Conservation (phyloP, 2,113 vertebrate genomes). For the Centropus unirufus region DNA sequence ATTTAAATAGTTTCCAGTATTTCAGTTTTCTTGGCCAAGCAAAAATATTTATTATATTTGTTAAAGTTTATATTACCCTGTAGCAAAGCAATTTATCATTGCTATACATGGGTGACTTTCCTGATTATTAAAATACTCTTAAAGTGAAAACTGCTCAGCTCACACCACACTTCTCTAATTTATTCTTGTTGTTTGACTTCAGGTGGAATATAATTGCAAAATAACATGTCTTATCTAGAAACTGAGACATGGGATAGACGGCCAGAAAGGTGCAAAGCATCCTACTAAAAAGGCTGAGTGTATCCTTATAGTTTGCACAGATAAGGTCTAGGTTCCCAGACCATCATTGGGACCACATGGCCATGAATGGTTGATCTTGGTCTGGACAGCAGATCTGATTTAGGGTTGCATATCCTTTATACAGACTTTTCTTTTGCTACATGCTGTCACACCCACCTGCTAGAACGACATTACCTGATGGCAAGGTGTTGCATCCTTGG, state of each 20-base stretch:
- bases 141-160: slow-evolving; percentile 30
- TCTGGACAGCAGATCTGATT: background rate
- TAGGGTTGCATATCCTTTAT: background rate
- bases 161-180: slow-evolving; percentile 21
- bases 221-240: background rate
- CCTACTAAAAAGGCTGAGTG: background rate
- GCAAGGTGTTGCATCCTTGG: background rate
- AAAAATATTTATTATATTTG: slow-evolving; percentile 69
- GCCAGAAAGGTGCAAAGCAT: background rate
- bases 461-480: background rate
- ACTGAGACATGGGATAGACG: background rate
- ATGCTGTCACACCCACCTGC: background rate
- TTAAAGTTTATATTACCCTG: slow-evolving; percentile 71
- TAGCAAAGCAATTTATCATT: slow-evolving; percentile 76
- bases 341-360: background rate
- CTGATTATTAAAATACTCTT: slow-evolving; percentile 73
- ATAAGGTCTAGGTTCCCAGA: background rate
- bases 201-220: background rate
- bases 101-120: slow-evolving; percentile 62
- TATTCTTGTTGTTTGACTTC: slow-evolving; percentile 44
- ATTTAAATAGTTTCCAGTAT: slow-evolving; percentile 43
- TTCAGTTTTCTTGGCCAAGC: slow-evolving; percentile 53
- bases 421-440: background rate
- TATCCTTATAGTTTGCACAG: background rate
- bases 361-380: background rate